A percentile compares a stretch with the other conserved stretches of the same genome.
phyloP scores from a whole-genome alignment of 2,113 vertebrate genomes.

The Mesitornis unicolor region DNA sequence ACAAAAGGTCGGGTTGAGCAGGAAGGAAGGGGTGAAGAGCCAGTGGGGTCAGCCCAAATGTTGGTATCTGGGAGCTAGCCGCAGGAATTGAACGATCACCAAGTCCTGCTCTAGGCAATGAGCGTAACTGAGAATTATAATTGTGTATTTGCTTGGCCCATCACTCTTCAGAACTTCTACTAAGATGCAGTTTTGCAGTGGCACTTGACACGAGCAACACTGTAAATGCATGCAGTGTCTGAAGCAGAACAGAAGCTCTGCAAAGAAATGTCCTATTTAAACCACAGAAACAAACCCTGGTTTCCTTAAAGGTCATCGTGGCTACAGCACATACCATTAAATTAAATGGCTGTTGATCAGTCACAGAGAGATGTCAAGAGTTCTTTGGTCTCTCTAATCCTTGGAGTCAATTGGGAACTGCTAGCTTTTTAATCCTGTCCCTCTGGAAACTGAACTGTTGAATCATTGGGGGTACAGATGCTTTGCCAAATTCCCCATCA shows the following conservation, averaged over 20 bases:
- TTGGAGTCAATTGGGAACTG: conserved; percentile 64
- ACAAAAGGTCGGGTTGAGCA: neutral
- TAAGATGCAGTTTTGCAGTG: neutral
- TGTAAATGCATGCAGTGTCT: neutral
- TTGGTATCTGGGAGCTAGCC: neutral
- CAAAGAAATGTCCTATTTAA: neutral
- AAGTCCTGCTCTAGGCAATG: accelerated
- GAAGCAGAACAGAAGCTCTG: neutral
- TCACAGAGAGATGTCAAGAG: conserved; percentile 30
- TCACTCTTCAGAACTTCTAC: neutral
- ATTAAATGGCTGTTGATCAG: conserved; percentile 45
- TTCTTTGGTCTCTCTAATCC: conserved; percentile 71
- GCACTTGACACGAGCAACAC: neutral
- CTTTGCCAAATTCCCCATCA: conserved; percentile 36
- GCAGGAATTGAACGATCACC: neutral
- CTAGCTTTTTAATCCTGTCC: conserved; percentile 76
- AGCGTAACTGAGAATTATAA: neutral
- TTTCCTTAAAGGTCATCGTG: neutral
- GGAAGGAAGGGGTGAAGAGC: neutral
- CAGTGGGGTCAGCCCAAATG: neutral
- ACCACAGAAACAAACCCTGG: neutral
- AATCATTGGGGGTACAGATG: neutral
- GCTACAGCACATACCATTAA: neutral
- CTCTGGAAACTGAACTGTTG: conserved; percentile 43
- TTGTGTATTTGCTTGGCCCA: neutral